Conservation (phyloP, 2,888 invertebrate species). For the Nesidiocoris tenuis region DNA sequence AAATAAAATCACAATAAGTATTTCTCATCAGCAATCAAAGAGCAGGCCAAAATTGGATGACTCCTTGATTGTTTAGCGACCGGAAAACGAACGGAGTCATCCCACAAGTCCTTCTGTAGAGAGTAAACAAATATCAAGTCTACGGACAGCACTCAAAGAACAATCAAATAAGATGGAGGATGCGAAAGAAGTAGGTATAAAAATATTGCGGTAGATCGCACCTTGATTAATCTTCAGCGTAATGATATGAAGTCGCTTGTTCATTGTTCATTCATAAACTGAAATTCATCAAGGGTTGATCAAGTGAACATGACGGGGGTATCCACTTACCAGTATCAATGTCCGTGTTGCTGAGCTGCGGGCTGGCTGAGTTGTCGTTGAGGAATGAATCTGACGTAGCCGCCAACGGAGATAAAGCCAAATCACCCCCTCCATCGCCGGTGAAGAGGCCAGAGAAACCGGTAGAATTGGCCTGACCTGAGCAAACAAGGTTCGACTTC, state of each 20-base stretch:
- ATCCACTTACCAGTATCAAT: constrained; percentile 37
- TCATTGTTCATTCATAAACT: no score
- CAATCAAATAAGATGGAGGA: background rate
- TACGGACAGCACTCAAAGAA: background rate
- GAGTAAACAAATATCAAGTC: background rate
- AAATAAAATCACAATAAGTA: no score
- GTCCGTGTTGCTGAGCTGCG: constrained; percentile 17
- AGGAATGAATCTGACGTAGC: constrained; percentile 31
- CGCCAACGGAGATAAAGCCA: constrained; percentile 34
- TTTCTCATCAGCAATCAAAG: no score
- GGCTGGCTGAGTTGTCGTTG: constrained; percentile 37
- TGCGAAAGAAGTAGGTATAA: background rate
- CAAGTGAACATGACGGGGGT: no score
- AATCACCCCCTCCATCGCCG: constrained; percentile 15
- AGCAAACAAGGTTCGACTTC: background rate
- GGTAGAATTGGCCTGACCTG: constrained; percentile 14
- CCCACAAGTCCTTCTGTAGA: no score
- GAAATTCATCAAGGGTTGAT: no score
- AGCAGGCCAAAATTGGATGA: no score
- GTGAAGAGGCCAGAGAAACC: constrained; percentile 33
- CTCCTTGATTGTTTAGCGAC: no score
- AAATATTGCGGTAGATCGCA: no score
- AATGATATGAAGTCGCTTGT: no score
- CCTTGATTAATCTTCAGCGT: no score
- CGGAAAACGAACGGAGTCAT: background rate